Evolutionary conservation across 2,113 vertebrate genomes (phyloP).

Genomic region (Rhombomys opimus): DNA sequence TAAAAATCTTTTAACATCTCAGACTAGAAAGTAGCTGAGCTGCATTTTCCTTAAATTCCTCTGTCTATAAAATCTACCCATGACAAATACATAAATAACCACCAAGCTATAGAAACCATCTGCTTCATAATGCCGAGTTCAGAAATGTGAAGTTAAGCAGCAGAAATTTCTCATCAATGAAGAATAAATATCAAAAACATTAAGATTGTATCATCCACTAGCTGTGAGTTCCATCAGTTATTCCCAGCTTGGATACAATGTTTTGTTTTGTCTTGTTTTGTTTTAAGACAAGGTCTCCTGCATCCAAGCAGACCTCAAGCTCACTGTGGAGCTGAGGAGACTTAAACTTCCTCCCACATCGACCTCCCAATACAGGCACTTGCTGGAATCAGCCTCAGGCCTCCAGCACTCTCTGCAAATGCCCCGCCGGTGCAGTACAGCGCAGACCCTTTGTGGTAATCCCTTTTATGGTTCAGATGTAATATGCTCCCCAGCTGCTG

Average conservation of each 20-base stretch:
- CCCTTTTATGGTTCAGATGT: neutral
- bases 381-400: neutral
- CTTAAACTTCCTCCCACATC: neutral
- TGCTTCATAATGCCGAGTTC: neutral
- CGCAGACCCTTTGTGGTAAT: neutral
- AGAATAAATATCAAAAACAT: neutral
- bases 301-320: neutral
- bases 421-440: neutral
- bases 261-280: neutral
- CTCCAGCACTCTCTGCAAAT: neutral
- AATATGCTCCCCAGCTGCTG: neutral
- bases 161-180: neutral
- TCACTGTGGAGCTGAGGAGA: neutral
- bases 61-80: neutral
- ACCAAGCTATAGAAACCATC: neutral
- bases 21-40: neutral
- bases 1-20: neutral
- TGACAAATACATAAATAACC: neutral
- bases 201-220: accelerated
- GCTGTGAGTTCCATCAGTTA: no score
- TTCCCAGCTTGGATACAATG: no score
- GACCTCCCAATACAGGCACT: neutral
- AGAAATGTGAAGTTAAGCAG: neutral
- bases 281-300: neutral
- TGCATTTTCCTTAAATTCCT: neutral